phyloP scores from a whole-genome alignment of 2,797 vertebrate species.

The Melanogrammus aeglefinus region DNA sequence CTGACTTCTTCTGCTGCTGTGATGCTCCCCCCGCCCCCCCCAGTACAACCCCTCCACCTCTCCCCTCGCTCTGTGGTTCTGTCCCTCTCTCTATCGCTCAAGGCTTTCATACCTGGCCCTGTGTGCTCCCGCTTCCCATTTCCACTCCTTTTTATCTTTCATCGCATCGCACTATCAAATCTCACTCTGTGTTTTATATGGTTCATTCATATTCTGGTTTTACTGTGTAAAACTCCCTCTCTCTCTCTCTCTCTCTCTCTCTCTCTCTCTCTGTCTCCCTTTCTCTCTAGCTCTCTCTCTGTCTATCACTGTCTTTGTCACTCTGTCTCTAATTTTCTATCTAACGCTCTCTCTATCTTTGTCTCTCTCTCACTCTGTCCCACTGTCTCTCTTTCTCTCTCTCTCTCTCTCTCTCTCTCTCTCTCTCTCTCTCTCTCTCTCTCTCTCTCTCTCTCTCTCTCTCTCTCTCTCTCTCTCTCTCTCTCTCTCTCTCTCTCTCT shows the following conservation, averaged over 20 bases:
- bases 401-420: constrained; percentile 28
- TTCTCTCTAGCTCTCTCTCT: constrained; percentile 42
- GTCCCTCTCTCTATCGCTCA: constrained; percentile 6
- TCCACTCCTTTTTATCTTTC: constrained; percentile 40
- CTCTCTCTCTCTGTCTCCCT: constrained; percentile 18
- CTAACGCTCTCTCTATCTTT: too few relatives aligned
- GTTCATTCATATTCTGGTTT: neutral
- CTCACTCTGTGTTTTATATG: constrained; percentile 21
- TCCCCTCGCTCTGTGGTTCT: constrained; percentile 31
- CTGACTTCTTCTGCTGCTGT: neutral
- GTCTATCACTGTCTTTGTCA: constrained; percentile 1
- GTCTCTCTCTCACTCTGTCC: neutral
- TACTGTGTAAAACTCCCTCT: constrained; percentile 9
- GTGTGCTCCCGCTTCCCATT: constrained; percentile 44
- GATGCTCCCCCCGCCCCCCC: constrained; percentile 22
- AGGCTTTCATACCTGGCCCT: constrained; percentile 48
- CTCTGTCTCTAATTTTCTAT: too few relatives aligned
- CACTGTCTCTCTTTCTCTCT: neutral
- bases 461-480: constrained; percentile 42
- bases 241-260: constrained; percentile 17
- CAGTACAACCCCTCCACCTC: constrained; percentile 46
- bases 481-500: constrained; percentile 30
- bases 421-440: constrained; percentile 12
- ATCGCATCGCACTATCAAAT: constrained; percentile 28
- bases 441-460: constrained; percentile 24